These are phyloP conservation scores for Microplitis mediator DNA, from an alignment of 1,140 invertebrate genomes.

Conservation along the genomic window DNA sequence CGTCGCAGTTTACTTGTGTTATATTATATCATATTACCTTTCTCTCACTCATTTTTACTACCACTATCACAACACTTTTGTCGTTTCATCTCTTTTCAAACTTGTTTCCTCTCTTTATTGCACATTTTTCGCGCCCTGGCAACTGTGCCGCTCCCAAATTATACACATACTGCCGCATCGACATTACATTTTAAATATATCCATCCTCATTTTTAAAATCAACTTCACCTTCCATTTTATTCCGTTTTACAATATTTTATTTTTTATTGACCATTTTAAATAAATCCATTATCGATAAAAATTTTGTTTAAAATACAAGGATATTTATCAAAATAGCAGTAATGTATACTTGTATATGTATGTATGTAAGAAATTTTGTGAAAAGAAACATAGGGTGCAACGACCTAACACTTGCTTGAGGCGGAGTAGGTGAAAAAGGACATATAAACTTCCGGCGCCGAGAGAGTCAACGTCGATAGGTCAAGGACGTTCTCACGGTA, in stretches of 20 bases:
- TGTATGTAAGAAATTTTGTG: too few species aligned
- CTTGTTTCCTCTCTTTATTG: neutral
- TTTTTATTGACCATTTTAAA: neutral
- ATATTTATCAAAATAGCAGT: neutral
- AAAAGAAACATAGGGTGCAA: neutral
- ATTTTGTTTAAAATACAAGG: too few species aligned
- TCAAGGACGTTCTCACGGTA: conserved; percentile 58
- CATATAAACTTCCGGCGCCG: conserved; percentile 36
- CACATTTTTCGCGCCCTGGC: conserved; percentile 4
- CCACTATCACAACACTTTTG: neutral
- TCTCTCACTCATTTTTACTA: neutral
- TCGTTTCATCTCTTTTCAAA: neutral
- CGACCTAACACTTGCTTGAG: conserved; percentile 2
- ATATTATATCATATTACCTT: neutral
- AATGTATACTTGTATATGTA: too few species aligned
- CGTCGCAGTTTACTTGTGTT: neutral
- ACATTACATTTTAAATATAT: neutral
- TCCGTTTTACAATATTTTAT: neutral
- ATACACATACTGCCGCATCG: neutral
- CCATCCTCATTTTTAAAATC: neutral
- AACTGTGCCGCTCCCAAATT: conserved; percentile 3
- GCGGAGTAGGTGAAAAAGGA: conserved; percentile 17
- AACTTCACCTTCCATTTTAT: too few species aligned
- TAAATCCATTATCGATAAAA: neutral
- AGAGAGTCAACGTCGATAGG: conserved; percentile 56